Evolutionary conservation across 2,113 vertebrate species (phyloP).

Genomic region (Poeciliopsis occidentalis): DNA sequence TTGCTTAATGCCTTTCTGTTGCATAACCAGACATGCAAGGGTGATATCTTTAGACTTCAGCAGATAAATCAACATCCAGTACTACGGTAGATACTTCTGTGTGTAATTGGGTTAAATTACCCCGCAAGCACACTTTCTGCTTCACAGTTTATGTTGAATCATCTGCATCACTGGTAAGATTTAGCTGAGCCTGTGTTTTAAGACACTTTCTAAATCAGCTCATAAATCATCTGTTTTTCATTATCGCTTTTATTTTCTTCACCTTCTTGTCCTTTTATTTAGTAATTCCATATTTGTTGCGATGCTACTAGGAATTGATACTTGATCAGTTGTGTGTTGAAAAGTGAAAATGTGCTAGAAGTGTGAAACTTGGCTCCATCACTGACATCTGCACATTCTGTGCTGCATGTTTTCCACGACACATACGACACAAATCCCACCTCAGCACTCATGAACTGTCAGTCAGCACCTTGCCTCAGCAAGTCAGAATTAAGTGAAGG

Average conservation of each 20-base stretch:
- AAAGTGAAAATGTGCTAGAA: background rate
- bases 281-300: background rate
- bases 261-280: background rate
- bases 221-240: background rate
- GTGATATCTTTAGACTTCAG: background rate
- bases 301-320: background rate
- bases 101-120: slow-evolving; percentile 26
- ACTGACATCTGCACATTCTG: slow-evolving; percentile 8
- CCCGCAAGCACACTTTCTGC: slow-evolving; percentile 14
- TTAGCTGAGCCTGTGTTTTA: slow-evolving; percentile 10
- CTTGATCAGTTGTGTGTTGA: background rate
- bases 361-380: background rate
- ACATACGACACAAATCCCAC: slow-evolving; percentile 31
- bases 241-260: background rate
- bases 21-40: background rate
- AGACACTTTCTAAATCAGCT: background rate
- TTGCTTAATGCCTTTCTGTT: background rate
- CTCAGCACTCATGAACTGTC: slow-evolving; percentile 52
- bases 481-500: slow-evolving; percentile 47
- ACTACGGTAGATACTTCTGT: background rate
- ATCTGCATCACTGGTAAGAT: background rate
- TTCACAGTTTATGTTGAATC: slow-evolving; percentile 21
- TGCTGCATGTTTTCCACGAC: slow-evolving; percentile 6
- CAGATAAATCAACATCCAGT: background rate
- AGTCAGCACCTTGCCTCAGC: slow-evolving; percentile 58